Evolutionary conservation across 2,113 vertebrate species (phyloP).

Genomic region (Trichomycterus rosablanca): DNA sequence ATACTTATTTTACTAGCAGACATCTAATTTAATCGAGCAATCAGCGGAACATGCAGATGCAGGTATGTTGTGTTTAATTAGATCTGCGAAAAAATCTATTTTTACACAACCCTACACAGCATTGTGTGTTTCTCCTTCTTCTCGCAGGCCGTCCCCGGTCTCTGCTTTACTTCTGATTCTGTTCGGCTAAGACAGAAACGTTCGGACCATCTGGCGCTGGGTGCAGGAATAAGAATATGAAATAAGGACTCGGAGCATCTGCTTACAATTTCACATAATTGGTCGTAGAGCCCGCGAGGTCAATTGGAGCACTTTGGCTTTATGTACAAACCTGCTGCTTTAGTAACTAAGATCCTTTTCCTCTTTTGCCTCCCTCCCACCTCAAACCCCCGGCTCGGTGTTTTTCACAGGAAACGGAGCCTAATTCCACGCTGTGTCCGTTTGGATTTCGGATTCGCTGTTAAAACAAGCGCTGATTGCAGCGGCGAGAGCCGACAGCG

Average conservation of each 20-base stretch:
- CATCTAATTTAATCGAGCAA: too few species aligned
- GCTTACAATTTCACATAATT: slow-evolving; percentile 95
- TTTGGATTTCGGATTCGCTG: slow-evolving; percentile 76
- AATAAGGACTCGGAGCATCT: slow-evolving; percentile 80
- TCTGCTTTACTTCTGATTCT: slow-evolving; percentile 37
- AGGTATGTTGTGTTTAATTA: too few species aligned
- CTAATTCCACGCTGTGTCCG: slow-evolving; percentile 78
- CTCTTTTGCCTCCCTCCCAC: slow-evolving; percentile 37
- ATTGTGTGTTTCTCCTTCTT: neutral
- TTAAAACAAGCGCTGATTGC: slow-evolving; percentile 73
- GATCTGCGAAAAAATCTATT: too few species aligned
- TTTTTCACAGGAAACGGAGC: slow-evolving; percentile 80
- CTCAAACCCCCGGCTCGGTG: slow-evolving; percentile 33
- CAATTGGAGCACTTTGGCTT: slow-evolving; percentile 91
- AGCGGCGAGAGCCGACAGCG: slow-evolving; percentile 18
- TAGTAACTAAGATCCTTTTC: slow-evolving; percentile 65
- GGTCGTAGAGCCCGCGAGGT: slow-evolving; percentile 86
- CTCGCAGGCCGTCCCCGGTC: slow-evolving; percentile 28
- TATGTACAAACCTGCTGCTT: slow-evolving; percentile 81
- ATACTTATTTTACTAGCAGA: too few species aligned
- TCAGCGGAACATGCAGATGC: too few species aligned
- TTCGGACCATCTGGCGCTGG: slow-evolving; percentile 40
- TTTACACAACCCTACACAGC: neutral
- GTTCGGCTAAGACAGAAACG: slow-evolving; percentile 40
- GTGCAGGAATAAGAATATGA: slow-evolving; percentile 79